Evolutionary conservation across 2,797 vertebrate genomes (phyloP), one percentile per base, ranked within the genome.

Genomic region (Myripristis jacobus): DNA sequence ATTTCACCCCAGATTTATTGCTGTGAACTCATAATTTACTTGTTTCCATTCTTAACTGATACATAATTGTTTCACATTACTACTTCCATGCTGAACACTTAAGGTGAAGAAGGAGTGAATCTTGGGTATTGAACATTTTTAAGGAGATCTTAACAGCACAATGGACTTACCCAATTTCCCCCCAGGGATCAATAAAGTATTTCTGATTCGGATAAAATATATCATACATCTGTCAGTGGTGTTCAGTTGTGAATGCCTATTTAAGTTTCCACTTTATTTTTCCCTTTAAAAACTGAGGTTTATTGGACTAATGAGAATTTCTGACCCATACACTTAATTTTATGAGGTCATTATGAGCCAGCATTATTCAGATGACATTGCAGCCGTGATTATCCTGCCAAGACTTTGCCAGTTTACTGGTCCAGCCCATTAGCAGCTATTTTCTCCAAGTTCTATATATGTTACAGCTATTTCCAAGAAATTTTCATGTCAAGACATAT

Each of bases 311-410:
- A 59, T 78, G 70, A 12, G 41, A 53, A 47, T 69, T 61, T 73
- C 38, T 77, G 66, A 70, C 75, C 66, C 63, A 19, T 48, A 51
- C 43, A 67, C 18, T 25, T 4, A 19, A 22, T 53, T 62, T 53
- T 53, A 72, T 56, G 70, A 55, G 38, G 25, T 68, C 60, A 21
- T 68, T 62, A 70, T 66, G 22, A 56, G 58, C 41, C 43, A 64
- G 56, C 61, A 60, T 77, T 80, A 62, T 70, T 73, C 61, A 25
- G 16, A 52, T 65, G 57, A 47, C 65, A 59, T 71, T 51, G 56
- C 57, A 51, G 63, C 44, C 56, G 27, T 56, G 58, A 74, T 80
- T 74, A 71, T 25, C 31, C 27, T 38, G n/a, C n/a, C n/a, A 53
- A 34, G 21, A 47, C 34, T 55, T 22, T 50, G 27, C 52, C 58